Base-by-base conservation (phyloP, 2,797 vertebrate genomes). In the Artibeus jamaicensis region DNA sequence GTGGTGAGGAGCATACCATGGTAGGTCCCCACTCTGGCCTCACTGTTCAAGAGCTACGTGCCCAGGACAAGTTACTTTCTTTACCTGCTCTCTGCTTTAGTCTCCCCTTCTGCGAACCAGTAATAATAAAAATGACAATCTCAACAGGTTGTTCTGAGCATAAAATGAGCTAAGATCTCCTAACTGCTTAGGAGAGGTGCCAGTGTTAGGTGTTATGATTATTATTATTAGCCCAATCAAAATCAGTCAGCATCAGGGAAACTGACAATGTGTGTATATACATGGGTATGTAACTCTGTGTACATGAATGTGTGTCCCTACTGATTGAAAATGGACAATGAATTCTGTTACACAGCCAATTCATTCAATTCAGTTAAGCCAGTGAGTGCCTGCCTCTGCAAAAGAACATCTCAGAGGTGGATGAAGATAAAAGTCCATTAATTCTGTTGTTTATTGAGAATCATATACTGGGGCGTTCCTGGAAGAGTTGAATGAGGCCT, bases 41-140 rank as follows among this genome's bases (percentile, higher is more conserved):
- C 34, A 4, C 29, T 0, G 1, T 24, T 78, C 1, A 7, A 2
- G 11, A 42, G 16, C 8, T 59, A 6, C 34, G 4, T 32, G 32
- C 7, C 32, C 18, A 1, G 19, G 16, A 15, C 39, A 70, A 34
- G 48, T 76, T 37, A 18, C 18, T 48, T 85, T 57, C 55, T 50
- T 57, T 29, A 9, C 22, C 16, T 42, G 50, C 48, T 42, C 3
- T 76, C 29, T 65, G 37, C 62, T 42, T 92, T 34, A 21, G n/a
- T 53, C 34, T 34, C 21, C 76, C 48, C n/a, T 78, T 48, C 11
- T 42, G 6, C 21, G n/a, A 37, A 8, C 12, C 7, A 16, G 3
- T 37, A 6, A 53, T 53, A 37, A 53, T 78, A 37, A 53, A 77
- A 53, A 37, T 53, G 37, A 50, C 12, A 9, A 39, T 48, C 42